These are phyloP conservation scores for Pantherophis guttatus DNA, from an alignment of 2,113 vertebrate genomes.

Conservation along the genomic window DNA sequence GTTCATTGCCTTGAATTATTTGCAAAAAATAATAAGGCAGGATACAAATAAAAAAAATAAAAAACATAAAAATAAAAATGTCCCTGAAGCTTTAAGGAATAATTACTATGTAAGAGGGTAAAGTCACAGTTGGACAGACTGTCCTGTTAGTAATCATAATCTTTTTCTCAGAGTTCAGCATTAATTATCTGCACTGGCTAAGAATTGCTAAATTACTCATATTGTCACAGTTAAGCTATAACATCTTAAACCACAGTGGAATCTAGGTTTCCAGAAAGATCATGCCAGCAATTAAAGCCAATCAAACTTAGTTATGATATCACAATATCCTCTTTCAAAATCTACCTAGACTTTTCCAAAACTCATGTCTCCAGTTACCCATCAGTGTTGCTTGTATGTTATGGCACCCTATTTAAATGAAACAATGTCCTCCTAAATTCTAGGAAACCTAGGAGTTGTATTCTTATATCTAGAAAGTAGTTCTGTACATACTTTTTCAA, in stretches of 20 bases:
- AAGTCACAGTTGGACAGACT: neutral
- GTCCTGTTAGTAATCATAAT: neutral
- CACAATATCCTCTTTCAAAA: neutral
- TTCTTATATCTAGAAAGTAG: neutral
- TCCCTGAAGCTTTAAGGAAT: neutral
- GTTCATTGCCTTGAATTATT: neutral
- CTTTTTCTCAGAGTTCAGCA: neutral
- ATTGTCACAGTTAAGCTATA: too few relatives aligned
- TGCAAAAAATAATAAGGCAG: neutral
- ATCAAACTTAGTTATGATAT: neutral
- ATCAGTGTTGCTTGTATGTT: neutral
- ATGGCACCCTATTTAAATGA: neutral
- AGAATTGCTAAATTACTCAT: neutral
- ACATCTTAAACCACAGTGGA: neutral
- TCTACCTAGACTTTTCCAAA: neutral
- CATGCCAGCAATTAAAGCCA: neutral
- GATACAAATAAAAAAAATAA: too few relatives aligned
- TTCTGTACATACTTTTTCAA: neutral
- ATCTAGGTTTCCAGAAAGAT: neutral
- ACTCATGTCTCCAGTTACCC: neutral
- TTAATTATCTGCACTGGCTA: neutral
- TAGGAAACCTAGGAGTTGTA: neutral
- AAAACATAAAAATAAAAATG: too few relatives aligned
- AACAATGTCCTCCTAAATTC: neutral
- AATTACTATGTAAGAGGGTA: neutral